These are phyloP conservation scores for Drosophila meridionalis DNA, from an alignment of 2,888 invertebrate genomes.

Conservation along the genomic window DNA sequence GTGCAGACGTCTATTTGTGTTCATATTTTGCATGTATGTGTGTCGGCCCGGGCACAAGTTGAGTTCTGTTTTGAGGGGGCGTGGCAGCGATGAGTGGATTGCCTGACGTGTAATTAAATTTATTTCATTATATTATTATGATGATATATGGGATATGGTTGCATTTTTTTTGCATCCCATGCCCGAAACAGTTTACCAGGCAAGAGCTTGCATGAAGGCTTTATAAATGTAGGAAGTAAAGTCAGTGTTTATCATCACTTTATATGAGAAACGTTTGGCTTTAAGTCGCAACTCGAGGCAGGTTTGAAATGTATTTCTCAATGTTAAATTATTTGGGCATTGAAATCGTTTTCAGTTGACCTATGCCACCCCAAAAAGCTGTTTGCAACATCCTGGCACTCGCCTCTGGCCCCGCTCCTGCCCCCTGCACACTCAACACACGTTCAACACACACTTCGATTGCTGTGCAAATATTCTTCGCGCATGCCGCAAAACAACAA, in stretches of 20 bases:
- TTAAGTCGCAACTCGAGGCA: not conserved
- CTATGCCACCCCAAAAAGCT: conserved; percentile 16
- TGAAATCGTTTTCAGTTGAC: conserved; percentile 31
- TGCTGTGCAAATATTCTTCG: conserved; percentile 61
- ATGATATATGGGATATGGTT: conserved; percentile 21
- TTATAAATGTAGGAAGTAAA: not conserved
- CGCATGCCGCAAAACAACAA: conserved; percentile 49
- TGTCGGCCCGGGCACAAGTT: conserved; percentile 29
- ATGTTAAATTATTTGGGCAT: conserved; percentile 27
- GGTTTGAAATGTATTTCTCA: conserved; percentile 9
- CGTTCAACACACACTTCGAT: conserved; percentile 55
- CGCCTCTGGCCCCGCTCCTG: not conserved
- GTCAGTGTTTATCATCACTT: not conserved
- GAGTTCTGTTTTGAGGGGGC: conserved; percentile 19
- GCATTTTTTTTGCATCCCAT: not conserved
- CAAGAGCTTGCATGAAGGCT: not conserved
- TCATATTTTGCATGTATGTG: conserved; percentile 30
- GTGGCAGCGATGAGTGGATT: conserved; percentile 49
- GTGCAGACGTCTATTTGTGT: conserved; percentile 19
- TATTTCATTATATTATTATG: conserved; percentile 54
- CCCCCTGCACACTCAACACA: conserved; percentile 33
- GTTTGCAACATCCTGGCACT: not conserved
- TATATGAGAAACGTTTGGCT: not conserved
- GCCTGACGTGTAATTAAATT: conserved; percentile 73
- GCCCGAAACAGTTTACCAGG: conserved; percentile 13